Evolutionary conservation across 2,113 vertebrate genomes (phyloP), one percentile per base, ranked within the genome.

Genomic region (Siniperca chuatsi): DNA sequence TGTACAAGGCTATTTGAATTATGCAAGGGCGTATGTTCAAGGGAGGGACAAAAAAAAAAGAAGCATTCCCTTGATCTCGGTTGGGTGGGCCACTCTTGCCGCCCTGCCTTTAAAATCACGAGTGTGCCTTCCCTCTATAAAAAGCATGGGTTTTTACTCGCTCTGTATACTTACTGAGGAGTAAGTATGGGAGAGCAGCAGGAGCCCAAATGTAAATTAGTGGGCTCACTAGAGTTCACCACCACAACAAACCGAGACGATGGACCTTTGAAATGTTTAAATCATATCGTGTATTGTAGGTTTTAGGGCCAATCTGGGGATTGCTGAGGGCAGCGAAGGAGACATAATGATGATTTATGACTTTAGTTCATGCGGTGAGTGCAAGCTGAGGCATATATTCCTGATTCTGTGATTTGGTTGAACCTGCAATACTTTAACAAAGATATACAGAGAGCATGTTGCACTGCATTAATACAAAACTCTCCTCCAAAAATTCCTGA

Each of bases 1-100:
- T 95, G 95, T 91, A 92, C 83, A 82, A 87, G 85, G 80, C 71
- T 93, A 90, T 89, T 95, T 94, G 85, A 93, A 94, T 94, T 94
- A 94, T 90, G 89, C 77, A 82, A 88, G 90, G 93, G 94, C 86
- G 94, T 95, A 87, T 92, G 89, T 92, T 87, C 72, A 89, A 89
- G 90, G 71, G 79, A 86, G 73, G 76, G 37, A 25, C 40, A 35
- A 64, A 62, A 81, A 88, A 82, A 87, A 78, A 89, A 89, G 77
- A 80, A 84, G 83, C 73, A 70, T 52, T 79, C 88, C 89, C 91
- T 93, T 94, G 90, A 94, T 94, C 86, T 95, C 64, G 60, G 82
- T 68, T 94, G 94, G 94, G 94, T 95, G 95, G 95, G 94, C 93
- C 92, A 86, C 86, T 75, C 61, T 82, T 82, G 70, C 85, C 4